These are phyloP conservation scores for Toxostoma redivivum DNA, from an alignment of 2,113 vertebrate genomes.

Conservation along the genomic window DNA sequence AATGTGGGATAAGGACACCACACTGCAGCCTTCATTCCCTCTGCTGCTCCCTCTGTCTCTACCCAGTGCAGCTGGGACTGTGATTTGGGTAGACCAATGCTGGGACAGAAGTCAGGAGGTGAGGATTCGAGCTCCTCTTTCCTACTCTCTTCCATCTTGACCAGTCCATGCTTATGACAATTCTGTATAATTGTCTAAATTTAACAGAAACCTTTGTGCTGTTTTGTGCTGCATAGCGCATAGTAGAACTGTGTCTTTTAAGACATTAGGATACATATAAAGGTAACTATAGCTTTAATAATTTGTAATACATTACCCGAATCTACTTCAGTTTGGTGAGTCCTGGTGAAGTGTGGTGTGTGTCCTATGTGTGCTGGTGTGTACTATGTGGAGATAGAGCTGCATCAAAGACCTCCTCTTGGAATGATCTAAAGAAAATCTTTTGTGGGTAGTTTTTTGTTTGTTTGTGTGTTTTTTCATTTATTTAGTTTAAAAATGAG, in stretches of 20 bases:
- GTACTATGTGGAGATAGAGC: not conserved
- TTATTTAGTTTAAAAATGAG: not conserved
- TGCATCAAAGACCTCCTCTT: not conserved
- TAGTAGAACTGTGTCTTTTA: not conserved
- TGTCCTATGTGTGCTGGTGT: not conserved
- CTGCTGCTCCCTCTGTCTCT: too few species aligned
- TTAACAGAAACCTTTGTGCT: not conserved
- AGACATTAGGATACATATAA: not conserved
- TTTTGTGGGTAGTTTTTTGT: not conserved
- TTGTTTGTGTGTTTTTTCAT: rapidly evolving
- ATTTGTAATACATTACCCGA: not conserved
- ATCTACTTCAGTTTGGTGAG: not conserved
- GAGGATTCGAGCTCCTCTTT: not conserved
- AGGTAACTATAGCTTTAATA: not conserved
- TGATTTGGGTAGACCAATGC: not conserved
- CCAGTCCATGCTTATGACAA: not conserved
- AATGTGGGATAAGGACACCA: not conserved
- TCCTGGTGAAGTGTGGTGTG: not conserved
- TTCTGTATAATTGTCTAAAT: not conserved
- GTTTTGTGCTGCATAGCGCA: not conserved
- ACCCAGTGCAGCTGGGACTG: not conserved
- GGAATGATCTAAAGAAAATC: not conserved
- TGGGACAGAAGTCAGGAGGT: not conserved
- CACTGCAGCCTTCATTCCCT: not conserved
- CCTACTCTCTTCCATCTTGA: not conserved